Evolutionary conservation across 2,888 invertebrate species (phyloP), one percentile per base, ranked within the genome.

Genomic region (Phaonia tiefii): DNA sequence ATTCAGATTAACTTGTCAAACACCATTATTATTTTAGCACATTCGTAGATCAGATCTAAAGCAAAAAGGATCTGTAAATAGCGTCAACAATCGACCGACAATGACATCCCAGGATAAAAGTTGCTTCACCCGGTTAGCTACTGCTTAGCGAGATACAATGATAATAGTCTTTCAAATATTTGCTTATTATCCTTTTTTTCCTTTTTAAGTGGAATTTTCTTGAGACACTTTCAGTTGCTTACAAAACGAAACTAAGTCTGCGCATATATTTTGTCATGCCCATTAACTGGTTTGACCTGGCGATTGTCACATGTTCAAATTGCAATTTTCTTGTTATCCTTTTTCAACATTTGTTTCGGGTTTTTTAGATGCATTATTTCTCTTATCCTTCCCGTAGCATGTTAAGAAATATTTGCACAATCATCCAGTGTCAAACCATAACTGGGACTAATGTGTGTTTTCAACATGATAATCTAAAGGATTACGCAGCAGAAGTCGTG

Each of bases 11-110:
- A 81, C 75, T 78, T 78, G 81, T 75, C 72, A 78, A 75, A 69
- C 80, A 78, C 49, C 67, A 73, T 81, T 80, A 77, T 77, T 81
- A 72, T 78, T 78, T 81, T 81, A 81, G 77, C 81, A 81, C 77
- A 75, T 78, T 81, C 74, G 56, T 54, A 3, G 31, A 49, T 15
- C 49, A 15, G 1, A 49, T 15, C 5, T 1, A 11, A n/a, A n/a
- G n/a, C 49, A 49, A 49, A 49, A 5, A n/a, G n/a, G n/a, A 15
- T 15, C 49, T 49, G 15, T 17, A 49, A 2, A 15, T 4, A n/a
- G n/a, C 17, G 15, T 15, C 7, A 17, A 15, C 15, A 15, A 49
- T n/a, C 7, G 49, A 7, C n/a, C 15, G 17, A 49, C n/a, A 49
- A 49, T 15, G 15, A 44, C 15, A n/a, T 44, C n/a, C n/a, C n/a